phyloP scores from a whole-genome alignment of 2,797 vertebrate species.

The Morus bassanus region DNA sequence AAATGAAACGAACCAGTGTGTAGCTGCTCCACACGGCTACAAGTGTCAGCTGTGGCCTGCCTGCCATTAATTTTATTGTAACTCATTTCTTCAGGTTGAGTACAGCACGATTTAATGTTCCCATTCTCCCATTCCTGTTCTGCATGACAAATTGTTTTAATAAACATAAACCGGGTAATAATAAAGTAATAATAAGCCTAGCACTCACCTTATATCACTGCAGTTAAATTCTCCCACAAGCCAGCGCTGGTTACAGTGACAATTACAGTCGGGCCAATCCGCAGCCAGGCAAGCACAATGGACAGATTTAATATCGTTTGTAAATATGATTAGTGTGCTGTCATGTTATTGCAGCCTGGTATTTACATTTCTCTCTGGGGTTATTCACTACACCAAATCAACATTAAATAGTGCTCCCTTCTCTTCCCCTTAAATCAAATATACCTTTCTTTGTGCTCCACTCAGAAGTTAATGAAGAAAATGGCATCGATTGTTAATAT shows the following conservation, averaged over 20 bases:
- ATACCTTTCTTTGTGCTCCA: constrained; percentile 76
- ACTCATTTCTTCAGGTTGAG: constrained; percentile 95
- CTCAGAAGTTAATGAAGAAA: constrained; percentile 93
- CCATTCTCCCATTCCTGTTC: constrained; percentile 96
- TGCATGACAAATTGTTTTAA: constrained; percentile 99
- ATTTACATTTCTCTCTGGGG: constrained; percentile 99
- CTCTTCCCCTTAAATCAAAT: constrained; percentile 82
- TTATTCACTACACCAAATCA: constrained; percentile 93
- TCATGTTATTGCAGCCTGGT: constrained; percentile 95
- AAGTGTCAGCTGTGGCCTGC: constrained; percentile 80
- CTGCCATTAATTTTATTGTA: constrained; percentile 94
- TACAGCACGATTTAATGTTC: constrained; percentile 97
- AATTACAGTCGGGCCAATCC: constrained; percentile 95
- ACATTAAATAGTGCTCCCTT: constrained; percentile 89
- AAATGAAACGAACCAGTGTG: constrained; percentile 91
- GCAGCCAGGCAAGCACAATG: constrained; percentile 92
- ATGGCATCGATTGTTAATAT: constrained; percentile 90
- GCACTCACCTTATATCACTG: constrained; percentile 99
- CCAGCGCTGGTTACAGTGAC: constrained; percentile 94
- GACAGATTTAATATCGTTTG: constrained; percentile 99
- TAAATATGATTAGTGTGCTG: constrained; percentile 99
- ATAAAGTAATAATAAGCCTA: constrained; percentile 99
- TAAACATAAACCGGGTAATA: constrained; percentile 99
- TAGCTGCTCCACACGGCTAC: constrained; percentile 83
- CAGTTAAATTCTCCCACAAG: constrained; percentile 98